Evolutionary conservation across 2,888 invertebrate genomes (phyloP), one percentile per base, ranked within the genome.

Genomic region (Geotrupes spiniger): DNA sequence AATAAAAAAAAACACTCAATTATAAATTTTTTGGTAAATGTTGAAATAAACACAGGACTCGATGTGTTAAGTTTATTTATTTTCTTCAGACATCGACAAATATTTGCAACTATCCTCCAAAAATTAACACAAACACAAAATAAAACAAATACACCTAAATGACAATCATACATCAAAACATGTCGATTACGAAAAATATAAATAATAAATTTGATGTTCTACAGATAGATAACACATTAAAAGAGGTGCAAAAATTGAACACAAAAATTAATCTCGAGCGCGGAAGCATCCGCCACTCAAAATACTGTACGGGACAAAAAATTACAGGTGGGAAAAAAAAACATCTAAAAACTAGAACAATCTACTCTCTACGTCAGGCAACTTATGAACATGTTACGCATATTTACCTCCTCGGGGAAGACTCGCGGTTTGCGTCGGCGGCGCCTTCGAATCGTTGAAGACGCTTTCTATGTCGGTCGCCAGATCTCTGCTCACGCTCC

Each of bases 351-450:
- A 47, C 41, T 49, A 46, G 44, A 53, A 49, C 46, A 53, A 51
- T 52, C 54, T 54, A 58, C 52, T 58, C n/a, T n/a, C 53, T 52
- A 58, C 53, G 36, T 54, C 54, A 51, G 54, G 53, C 50, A 54
- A 40, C 49, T 46, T 52, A 57, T 52, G 49, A 56, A 56, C 48
- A 60, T 41, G 48, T 12, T 36, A 21, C 16, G 37, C 15, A 38
- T 49, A 51, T 72, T 82, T 80, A 87, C 87, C 87, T 84, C 86
- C 86, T 81, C 85, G 77, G 58, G 87, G 86, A 74, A 82, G 74
- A 60, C 80, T 77, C 65, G 78, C 54, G n/a, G 64, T 64, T 33
- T 61, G 58, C 5, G 64, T 78, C 59, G 83, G 75, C 61, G 80
- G n/a, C n/a, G n/a, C n/a, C n/a, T n/a, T n/a, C n/a, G n/a, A n/a